Evolutionary conservation across 2,888 invertebrate genomes (phyloP).

Genomic region (Cryptus armator): DNA sequence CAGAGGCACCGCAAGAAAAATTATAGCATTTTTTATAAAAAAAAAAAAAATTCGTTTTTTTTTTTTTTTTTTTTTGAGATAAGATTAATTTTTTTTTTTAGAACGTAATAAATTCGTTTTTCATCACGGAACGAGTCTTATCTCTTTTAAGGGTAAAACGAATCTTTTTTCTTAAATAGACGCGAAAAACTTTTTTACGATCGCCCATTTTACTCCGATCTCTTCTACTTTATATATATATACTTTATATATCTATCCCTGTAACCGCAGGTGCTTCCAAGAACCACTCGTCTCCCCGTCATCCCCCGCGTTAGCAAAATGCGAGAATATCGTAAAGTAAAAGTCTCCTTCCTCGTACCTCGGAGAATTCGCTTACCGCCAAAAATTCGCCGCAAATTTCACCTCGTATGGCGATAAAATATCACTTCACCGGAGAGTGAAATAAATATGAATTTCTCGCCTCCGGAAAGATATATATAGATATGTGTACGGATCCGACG

Average conservation of each 20-base stretch:
- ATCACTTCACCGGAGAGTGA: conserved; percentile 1
- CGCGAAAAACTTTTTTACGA: not conserved
- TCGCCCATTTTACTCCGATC: not conserved
- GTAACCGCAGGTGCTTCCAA: conserved; percentile 47
- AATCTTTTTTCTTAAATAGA: not conserved
- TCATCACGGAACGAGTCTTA: not conserved
- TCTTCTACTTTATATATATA: not conserved
- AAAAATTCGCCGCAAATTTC: conserved; percentile 44
- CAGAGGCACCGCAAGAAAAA: not conserved
- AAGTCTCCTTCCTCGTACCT: conserved; percentile 23
- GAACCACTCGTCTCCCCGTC: conserved; percentile 17
- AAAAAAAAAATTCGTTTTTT: too few relatives aligned
- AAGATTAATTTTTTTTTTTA: too few relatives aligned
- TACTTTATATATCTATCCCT: conserved; percentile 36
- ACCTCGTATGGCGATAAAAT: not conserved
- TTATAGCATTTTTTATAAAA: too few relatives aligned
- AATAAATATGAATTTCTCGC: conserved; percentile 2
- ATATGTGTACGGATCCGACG: not conserved
- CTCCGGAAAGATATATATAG: not conserved
- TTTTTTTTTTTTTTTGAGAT: too few relatives aligned
- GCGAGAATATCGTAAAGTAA: conserved; percentile 45
- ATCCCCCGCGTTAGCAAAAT: conserved; percentile 1
- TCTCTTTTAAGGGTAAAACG: not conserved
- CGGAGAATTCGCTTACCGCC: conserved; percentile 1
- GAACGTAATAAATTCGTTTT: too few relatives aligned